Evolutionary conservation across 2,888 invertebrate genomes (phyloP).

Genomic region (Agelastica alni): DNA sequence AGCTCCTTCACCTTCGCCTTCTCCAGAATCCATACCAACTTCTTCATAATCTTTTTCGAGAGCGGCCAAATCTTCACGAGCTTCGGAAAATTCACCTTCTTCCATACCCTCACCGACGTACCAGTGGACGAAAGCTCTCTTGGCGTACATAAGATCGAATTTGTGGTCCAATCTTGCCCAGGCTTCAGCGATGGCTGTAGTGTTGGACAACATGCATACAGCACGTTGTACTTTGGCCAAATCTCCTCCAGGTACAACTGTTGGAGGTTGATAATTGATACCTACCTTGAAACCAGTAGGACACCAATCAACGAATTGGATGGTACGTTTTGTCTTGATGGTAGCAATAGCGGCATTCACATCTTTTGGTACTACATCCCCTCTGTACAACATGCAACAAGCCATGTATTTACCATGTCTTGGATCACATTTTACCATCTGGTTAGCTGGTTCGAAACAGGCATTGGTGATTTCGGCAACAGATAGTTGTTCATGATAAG

Average conservation of each 20-base stretch:
- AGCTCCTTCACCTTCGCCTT: slow-evolving; percentile 79
- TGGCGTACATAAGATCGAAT: slow-evolving; percentile 96
- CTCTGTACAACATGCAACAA: slow-evolving; percentile 85
- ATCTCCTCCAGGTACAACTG: slow-evolving; percentile 94
- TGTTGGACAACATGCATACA: slow-evolving; percentile 98
- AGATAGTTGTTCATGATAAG: slow-evolving; percentile 89
- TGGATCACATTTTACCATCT: slow-evolving; percentile 94
- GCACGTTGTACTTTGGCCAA: slow-evolving; percentile 94
- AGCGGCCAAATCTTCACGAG: slow-evolving; percentile 80
- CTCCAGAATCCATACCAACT: slow-evolving; percentile 85
- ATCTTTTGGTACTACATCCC: slow-evolving; percentile 85
- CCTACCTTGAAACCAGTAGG: slow-evolving; percentile 82
- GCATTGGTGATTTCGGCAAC: slow-evolving; percentile 94
- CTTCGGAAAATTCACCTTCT: slow-evolving; percentile 85
- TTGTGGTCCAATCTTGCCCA: slow-evolving; percentile 97
- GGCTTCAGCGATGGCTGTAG: slow-evolving; percentile 93
- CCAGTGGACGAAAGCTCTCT: slow-evolving; percentile 97
- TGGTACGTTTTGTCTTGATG: slow-evolving; percentile 92
- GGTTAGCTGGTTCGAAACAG: slow-evolving; percentile 95
- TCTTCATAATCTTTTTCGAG: slow-evolving; percentile 88
- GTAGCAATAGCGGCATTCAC: slow-evolving; percentile 94
- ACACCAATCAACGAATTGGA: slow-evolving; percentile 93
- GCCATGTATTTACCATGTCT: slow-evolving; percentile 95
- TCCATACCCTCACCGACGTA: slow-evolving; percentile 88
- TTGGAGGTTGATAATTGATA: slow-evolving; percentile 93